Percentiles rank a stretch among this genome's conserved stretches.
Evolutionary conservation across 2,113 vertebrate species (phyloP).

Genomic region (Mormoops blainvillei): DNA sequence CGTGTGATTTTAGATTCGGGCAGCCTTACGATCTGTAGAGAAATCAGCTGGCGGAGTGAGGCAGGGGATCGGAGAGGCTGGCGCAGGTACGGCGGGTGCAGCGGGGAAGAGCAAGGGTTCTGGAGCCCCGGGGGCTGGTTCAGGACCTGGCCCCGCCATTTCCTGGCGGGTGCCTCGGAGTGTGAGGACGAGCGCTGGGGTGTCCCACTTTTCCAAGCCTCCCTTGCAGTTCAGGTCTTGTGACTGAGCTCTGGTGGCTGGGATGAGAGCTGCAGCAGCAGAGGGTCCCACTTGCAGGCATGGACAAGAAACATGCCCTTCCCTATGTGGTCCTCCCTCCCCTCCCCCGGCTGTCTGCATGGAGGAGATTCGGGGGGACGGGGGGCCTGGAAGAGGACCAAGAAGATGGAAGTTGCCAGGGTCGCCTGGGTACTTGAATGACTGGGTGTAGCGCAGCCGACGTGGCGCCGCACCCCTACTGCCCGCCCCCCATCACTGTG

Average conservation of each 20-base stretch:
- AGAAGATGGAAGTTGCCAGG: not conserved
- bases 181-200: not conserved
- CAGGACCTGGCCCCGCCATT: not conserved
- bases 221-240: not conserved
- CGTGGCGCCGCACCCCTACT: too few species aligned
- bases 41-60: not conserved
- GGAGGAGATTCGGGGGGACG: not conserved
- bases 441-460: not conserved
- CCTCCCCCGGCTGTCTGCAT: not conserved
- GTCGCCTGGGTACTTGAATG: not conserved
- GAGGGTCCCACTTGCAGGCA: not conserved
- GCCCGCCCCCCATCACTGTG: accelerated
- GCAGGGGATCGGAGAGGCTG: not conserved
- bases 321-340: not conserved
- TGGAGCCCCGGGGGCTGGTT: not conserved
- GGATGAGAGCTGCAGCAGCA: not conserved
- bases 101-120: not conserved
- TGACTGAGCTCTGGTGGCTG: not conserved
- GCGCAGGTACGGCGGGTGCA: not conserved
- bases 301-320: not conserved
- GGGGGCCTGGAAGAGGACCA: not conserved
- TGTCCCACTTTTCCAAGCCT: not conserved
- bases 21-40: not conserved
- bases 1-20: not conserved
- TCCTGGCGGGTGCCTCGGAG: not conserved